Evolutionary conservation across 2,797 vertebrate genomes (phyloP).

Genomic region (Echiichthys vipera): DNA sequence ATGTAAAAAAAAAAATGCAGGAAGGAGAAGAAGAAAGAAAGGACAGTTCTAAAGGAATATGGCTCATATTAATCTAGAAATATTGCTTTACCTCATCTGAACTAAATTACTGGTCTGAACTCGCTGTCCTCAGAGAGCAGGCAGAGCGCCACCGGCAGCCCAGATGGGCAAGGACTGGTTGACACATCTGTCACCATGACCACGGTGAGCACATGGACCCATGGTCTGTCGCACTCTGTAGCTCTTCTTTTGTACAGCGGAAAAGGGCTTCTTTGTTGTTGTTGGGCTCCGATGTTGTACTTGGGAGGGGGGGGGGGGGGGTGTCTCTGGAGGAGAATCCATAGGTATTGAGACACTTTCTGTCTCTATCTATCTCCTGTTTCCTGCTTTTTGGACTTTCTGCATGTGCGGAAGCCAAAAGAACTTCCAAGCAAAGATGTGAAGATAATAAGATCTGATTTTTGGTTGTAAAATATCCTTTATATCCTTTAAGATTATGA

Average conservation of each 20-base stretch:
- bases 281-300: conserved; percentile 66
- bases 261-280: conserved; percentile 77
- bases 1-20: conserved; percentile 75
- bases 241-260: conserved; percentile 64
- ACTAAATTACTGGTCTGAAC: conserved; percentile 86
- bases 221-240: conserved; percentile 60
- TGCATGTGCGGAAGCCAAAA: conserved; percentile 21
- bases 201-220: conserved; percentile 72
- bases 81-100: conserved; percentile 89
- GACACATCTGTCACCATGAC: conserved; percentile 78
- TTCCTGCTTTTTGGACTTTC: conserved; percentile 42
- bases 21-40: conserved; percentile 79
- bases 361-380: conserved; percentile 53
- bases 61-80: conserved; percentile 87
- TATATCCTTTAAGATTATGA: conserved; percentile 8
- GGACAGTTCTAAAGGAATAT: conserved; percentile 83
- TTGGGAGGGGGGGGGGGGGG: conserved; percentile 60
- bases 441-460: conserved; percentile 30
- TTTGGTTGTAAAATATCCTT: conserved; percentile 29
- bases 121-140: conserved; percentile 79
- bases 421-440: conserved; percentile 18
- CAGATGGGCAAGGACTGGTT: conserved; percentile 82
- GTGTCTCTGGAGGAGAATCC: conserved; percentile 56
- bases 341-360: conserved; percentile 43
- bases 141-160: conserved; percentile 78